Evolutionary conservation across 1,140 invertebrate genomes (phyloP), one percentile per base, ranked within the genome.

Genomic region (Tribolium castaneum): DNA sequence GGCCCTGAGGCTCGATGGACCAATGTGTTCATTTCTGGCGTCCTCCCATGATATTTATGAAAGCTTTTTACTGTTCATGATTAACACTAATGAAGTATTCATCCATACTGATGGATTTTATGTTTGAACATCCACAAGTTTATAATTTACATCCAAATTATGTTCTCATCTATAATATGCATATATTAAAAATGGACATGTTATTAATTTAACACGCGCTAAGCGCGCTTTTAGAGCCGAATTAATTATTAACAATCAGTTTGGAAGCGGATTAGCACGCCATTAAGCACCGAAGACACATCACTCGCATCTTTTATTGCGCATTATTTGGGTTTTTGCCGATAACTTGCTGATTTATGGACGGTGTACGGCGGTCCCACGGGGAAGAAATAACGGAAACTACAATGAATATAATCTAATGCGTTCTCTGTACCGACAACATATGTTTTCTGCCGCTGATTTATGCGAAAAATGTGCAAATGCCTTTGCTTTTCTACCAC

Each of bases 1-100:
- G 75, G 59, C 75, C 75, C 59, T 39, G 30, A 12, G 62, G 75
- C 75, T 62, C 56, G 56, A 76, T 76, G 75, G 39, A 50, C 75
- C 34, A 76, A 66, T 66, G 59, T 35, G 59, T 66, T 66, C 59
- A 66, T 66, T 66, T 66, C 25, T 66, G 30, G 59, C 76, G 39
- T 70, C 70, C 70, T 72, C 76, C 70, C 52, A 71, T 77, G 62
- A 77, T 77, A 77, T 77, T 77, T 70, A 54, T 70, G 76, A 77
- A 71, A 77, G 76, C 66, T 77, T 77, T 77, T 77, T 72, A 77
- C 62, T 77, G 76, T 77, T 72, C 22, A 14, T 77, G 76, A 77
- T 77, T 77, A 77, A 77, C 76, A 70, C 70, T 72, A 77, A 77
- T 77, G 76, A 77, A 77, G 76, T 77, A 77, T 77, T 77, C 76